Conservation (phyloP, 2,113 vertebrate genomes). For the Pteropus alecto region DNA sequence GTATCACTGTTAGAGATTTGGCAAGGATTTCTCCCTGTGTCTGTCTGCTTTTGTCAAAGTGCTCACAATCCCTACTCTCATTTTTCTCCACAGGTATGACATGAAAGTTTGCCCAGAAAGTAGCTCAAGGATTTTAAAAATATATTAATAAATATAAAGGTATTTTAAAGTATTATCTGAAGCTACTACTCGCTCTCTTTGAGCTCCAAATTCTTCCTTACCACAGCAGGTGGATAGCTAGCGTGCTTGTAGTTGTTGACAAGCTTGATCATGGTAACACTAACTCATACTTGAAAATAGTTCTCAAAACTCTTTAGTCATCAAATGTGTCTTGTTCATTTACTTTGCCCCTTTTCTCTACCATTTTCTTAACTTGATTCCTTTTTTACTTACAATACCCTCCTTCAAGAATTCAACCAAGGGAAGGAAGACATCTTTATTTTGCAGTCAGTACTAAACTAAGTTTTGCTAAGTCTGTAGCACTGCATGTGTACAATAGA, state of each 20-base stretch:
- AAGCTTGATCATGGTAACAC: background rate
- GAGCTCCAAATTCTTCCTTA: slow-evolving; percentile 21
- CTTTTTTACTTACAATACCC: background rate
- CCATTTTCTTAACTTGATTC: background rate
- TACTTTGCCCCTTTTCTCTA: background rate
- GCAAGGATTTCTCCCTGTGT: slow-evolving; percentile 32
- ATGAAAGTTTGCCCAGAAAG: background rate
- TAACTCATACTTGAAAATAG: slow-evolving; percentile 18
- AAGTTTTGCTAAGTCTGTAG: background rate
- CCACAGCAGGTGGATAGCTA: background rate
- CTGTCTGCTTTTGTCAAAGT: slow-evolving; percentile 27
- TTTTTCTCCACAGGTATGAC: background rate
- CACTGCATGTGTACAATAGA: background rate
- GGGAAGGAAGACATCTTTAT: background rate
- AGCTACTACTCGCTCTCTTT: background rate
- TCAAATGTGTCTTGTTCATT: background rate
- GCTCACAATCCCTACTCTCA: background rate
- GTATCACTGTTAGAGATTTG: slow-evolving; percentile 44
- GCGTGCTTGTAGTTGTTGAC: background rate
- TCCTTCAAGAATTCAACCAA: background rate
- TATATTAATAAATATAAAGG: background rate
- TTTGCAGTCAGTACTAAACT: background rate
- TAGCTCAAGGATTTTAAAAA: background rate
- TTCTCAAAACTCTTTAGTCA: slow-evolving; percentile 8
- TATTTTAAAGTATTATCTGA: background rate